Conservation (phyloP, 2,113 vertebrate species). For the Eptatretus burgeri region DNA sequence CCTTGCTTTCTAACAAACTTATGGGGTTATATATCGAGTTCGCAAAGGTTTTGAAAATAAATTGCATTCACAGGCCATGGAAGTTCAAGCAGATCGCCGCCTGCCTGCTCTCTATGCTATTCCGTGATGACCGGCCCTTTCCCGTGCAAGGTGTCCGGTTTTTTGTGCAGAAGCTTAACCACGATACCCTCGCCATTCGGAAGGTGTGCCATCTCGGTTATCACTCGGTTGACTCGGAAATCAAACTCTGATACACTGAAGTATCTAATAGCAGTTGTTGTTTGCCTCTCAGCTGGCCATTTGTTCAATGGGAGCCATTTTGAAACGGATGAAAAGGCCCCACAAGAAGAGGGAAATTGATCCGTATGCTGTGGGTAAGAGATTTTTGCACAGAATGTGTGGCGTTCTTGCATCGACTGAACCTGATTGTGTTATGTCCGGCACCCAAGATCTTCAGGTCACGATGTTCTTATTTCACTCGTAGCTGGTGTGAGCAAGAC, state of each 20-base stretch:
- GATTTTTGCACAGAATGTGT: too few relatives aligned
- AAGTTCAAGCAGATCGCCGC: slow-evolving; percentile 87
- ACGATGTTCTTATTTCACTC: neutral
- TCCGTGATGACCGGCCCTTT: slow-evolving; percentile 55
- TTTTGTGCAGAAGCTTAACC: slow-evolving; percentile 75
- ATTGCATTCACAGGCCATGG: slow-evolving; percentile 40
- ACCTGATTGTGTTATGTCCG: too few relatives aligned
- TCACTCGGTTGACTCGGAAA: too few relatives aligned
- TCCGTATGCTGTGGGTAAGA: slow-evolving; percentile 44
- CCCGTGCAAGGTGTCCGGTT: slow-evolving; percentile 41
- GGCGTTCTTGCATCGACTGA: too few relatives aligned
- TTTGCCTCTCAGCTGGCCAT: slow-evolving; percentile 46
- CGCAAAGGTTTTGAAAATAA: neutral
- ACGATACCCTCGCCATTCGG: slow-evolving; percentile 65
- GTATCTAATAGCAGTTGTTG: too few relatives aligned
- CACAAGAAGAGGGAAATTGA: slow-evolving; percentile 55
- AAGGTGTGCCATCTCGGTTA: slow-evolving; percentile 27
- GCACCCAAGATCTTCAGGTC: too few relatives aligned
- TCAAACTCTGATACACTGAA: too few relatives aligned
- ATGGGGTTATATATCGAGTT: neutral
- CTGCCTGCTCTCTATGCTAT: slow-evolving; percentile 53
- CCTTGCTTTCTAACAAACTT: neutral
- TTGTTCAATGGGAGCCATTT: slow-evolving; percentile 62
- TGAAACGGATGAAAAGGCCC: slow-evolving; percentile 63
- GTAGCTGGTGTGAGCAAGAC: slow-evolving; percentile 24